phyloP scores from a whole-genome alignment of 2,113 vertebrate species.

The Rallus limicola region DNA sequence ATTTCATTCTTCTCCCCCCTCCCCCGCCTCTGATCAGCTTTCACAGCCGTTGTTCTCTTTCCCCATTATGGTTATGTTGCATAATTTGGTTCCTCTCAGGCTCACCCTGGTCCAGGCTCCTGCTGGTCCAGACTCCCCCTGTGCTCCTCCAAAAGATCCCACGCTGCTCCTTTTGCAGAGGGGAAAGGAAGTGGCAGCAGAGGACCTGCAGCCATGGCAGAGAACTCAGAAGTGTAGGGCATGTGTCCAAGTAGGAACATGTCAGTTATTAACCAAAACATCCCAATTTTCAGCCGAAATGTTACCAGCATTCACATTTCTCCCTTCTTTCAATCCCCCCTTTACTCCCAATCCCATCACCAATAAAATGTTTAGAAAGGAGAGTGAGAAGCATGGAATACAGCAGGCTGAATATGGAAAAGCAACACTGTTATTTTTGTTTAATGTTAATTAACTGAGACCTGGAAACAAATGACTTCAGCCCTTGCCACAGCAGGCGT shows the following conservation, averaged over 20 bases:
- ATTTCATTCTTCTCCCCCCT: neutral
- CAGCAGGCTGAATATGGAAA: neutral
- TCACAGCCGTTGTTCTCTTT: neutral
- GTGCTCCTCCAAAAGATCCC: neutral
- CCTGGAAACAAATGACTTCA: neutral
- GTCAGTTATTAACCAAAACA: neutral
- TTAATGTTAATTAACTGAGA: neutral
- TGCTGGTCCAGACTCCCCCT: neutral
- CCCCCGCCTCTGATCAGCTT: neutral
- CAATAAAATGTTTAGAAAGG: neutral
- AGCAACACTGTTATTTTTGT: neutral
- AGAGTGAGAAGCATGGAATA: neutral
- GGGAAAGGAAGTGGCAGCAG: neutral
- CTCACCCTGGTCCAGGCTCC: neutral
- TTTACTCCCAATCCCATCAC: neutral
- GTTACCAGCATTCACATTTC: neutral
- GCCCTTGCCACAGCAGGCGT: neutral
- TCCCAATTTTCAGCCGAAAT: neutral
- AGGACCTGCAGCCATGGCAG: neutral
- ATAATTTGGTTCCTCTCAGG: neutral
- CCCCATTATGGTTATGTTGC: neutral
- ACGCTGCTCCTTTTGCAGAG: neutral
- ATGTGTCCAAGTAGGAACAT: neutral
- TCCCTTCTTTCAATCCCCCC: neutral
- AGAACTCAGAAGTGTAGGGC: neutral